Base-by-base conservation (phyloP, 1,140 invertebrate species). In the Drosophila bocqueti region DNA sequence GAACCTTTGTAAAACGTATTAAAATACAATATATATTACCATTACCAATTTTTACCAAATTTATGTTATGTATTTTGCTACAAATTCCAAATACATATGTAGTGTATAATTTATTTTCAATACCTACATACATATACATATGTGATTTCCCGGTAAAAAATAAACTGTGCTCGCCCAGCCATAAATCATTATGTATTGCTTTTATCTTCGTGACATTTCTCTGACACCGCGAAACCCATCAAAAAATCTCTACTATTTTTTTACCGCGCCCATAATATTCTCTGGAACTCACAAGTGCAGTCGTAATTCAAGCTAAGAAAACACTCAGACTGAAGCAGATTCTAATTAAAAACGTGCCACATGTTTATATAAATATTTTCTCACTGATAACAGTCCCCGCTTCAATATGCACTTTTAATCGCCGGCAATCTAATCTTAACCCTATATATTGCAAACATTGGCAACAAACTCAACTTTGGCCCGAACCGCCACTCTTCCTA, bases 341-440 rank as follows among this genome's bases (percentile, higher is more conserved):
- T 81, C 82, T 58, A 81, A 81, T 83, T 83, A 85, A 67, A 72
- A 84, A 83, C 81, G 77, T 85, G 66, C 26, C 61, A 67, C 29
- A 62, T 57, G 72, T 68, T 58, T 60, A 63, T 77, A 46, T 46
- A 67, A 50, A 75, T 67, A 78, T 78, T 78, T 71, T 68, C 63
- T 18, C 64, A 34, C n/a, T 68, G 64, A 71, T 71, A 68, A 38
- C 15, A 36, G 10, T 45, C 21, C 6, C 16, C 16, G 10, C 15
- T 31, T 24, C 67, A 46, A 71, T 71, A 71, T 71, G 67, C 67
- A 71, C 47, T 71, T 57, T 36, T 71, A 71, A 71, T 71, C 64
- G 16, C 5, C 34, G 24, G 18, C 40, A 83, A 83, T 83, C 81
- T 83, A 69, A 83, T 83, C 81, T 43, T 16, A n/a, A 61, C 78